Evolutionary conservation across 2,888 invertebrate species (phyloP), one percentile per base, ranked within the genome.

Genomic region (Ophion costatus): DNA sequence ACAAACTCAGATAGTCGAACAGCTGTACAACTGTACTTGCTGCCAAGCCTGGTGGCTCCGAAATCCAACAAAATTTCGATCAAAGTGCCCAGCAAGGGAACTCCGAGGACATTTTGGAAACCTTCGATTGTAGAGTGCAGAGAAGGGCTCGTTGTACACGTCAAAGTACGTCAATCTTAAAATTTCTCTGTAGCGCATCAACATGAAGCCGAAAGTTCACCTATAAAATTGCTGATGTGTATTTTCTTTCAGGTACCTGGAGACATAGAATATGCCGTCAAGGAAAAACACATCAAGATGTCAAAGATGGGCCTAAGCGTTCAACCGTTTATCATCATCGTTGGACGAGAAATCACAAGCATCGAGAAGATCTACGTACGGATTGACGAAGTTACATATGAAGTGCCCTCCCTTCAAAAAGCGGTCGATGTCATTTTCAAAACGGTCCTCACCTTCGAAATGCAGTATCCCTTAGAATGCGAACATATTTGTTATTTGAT

Each of bases 401-500:
- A 80, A 73, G 64, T 73, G 9, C 71, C 80, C 9, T 71, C 80
- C 14, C 59, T 80, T 63, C 67, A 57, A 24, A 80, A 80, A 63
- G 69, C 45, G 59, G 22, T 78, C 59, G 80, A 73, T 33, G 42
- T 80, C 29, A 29, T 80, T 10, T 64, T 80, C 24, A 80, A 71
- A 64, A 29, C 33, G n/a, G 20, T 73, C n/a, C 63, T 80, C 71
- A 33, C 51, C 2, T 80, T 29, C 51, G 73, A 80, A 45, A 20
- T 33, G 29, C 80, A 71, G 17, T 80, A 80, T n/a, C 73, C 63
- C 14, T 51, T 80, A 2, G 71, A 80, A 45, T 63, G 63, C n/a
- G 80, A 80, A 20, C 63, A 80, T 22, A 61, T 80, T n/a, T 80
- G 63, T n/a, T 80, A 71, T 63, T 71, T 80, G 63, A 59, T 78